phyloP scores from a whole-genome alignment of 2,797 vertebrate species.

The Notolepis coatsorum region DNA sequence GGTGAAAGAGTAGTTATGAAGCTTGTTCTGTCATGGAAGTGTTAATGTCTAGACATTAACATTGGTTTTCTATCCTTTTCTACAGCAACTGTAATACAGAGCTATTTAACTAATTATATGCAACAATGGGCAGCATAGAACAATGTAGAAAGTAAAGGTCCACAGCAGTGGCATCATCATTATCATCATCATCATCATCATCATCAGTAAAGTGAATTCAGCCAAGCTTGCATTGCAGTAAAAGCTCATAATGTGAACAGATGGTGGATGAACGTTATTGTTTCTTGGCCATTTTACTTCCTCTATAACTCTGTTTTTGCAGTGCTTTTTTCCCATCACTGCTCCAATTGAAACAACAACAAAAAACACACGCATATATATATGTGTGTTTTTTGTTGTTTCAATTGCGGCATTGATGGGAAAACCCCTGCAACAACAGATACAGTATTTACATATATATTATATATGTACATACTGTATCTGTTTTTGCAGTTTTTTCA shows the following conservation, averaged over 20 bases:
- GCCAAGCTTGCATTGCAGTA: conserved; percentile 51
- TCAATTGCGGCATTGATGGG: no score
- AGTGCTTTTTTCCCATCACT: conserved; percentile 49
- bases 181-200: no score
- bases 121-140: conserved; percentile 51
- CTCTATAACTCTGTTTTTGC: conserved; percentile 46
- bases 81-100: conserved; percentile 4
- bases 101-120: conserved; percentile 8
- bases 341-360: conserved; percentile 47
- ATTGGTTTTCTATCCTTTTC: not conserved
- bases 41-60: not conserved
- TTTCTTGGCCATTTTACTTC: conserved; percentile 54
- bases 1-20: not conserved
- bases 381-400: no score
- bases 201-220: conserved; percentile 47
- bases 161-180: conserved; percentile 32
- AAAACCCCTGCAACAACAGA: no score
- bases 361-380: no score
- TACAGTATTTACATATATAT: no score
- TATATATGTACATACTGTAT: not conserved
- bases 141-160: conserved; percentile 34
- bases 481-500: not conserved
- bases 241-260: conserved; percentile 71
- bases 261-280: conserved; percentile 70
- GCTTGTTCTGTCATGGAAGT: not conserved